phyloP scores from a whole-genome alignment of 1,140 invertebrate species.

The Radopholus similis region DNA sequence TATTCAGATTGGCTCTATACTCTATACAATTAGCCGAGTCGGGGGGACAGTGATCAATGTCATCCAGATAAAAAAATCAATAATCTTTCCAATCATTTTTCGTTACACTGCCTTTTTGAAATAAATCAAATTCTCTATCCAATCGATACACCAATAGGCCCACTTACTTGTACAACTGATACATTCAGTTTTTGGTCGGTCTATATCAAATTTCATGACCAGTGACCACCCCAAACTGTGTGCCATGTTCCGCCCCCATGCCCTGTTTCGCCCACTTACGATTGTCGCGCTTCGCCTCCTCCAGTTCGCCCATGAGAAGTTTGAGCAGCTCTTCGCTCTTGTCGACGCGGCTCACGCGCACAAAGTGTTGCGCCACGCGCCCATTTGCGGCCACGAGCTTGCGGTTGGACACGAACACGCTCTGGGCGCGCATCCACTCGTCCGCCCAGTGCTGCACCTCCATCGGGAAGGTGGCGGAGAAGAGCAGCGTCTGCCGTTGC shows the following conservation, averaged over 20 bases:
- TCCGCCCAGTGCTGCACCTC: slow-evolving; percentile 57
- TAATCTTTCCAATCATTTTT: too few relatives aligned
- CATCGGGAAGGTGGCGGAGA: slow-evolving; percentile 66
- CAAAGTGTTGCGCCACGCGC: slow-evolving; percentile 80
- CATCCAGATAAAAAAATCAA: not conserved
- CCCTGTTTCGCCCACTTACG: too few relatives aligned
- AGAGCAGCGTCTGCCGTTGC: slow-evolving; percentile 65
- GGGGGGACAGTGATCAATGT: not conserved
- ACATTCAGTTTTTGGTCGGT: too few relatives aligned
- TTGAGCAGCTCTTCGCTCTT: slow-evolving; percentile 67
- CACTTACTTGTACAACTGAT: too few relatives aligned
- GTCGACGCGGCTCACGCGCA: slow-evolving; percentile 72
- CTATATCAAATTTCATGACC: too few relatives aligned
- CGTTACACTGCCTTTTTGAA: too few relatives aligned
- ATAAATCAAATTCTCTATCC: too few relatives aligned
- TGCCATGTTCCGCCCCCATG: too few relatives aligned
- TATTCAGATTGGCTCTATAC: too few relatives aligned
- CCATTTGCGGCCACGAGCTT: slow-evolving; percentile 61
- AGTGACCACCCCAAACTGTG: too few relatives aligned
- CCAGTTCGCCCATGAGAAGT: slow-evolving; percentile 17
- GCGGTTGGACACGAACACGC: slow-evolving; percentile 35
- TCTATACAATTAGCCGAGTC: too few relatives aligned
- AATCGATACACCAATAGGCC: too few relatives aligned
- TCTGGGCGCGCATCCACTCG: slow-evolving; percentile 57
- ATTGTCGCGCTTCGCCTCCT: slow-evolving; percentile 64